phyloP scores from a whole-genome alignment of 2,888 invertebrate genomes.

The Balanococcus diminutus region DNA sequence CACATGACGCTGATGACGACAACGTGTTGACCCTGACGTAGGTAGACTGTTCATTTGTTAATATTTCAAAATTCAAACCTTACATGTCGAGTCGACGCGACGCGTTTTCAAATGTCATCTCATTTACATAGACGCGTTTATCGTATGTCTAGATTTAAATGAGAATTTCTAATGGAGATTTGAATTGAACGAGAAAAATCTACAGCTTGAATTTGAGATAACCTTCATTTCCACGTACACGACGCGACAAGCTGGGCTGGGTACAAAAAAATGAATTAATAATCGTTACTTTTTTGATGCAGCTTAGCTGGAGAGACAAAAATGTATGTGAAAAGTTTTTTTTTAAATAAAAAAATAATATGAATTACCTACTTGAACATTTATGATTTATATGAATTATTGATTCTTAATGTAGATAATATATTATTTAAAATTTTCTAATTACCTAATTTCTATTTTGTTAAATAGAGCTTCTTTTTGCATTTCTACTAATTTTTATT shows the following conservation, averaged over 20 bases:
- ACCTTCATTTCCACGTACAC: background rate
- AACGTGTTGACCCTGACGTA: slow-evolving; percentile 27
- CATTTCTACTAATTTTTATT: too few species aligned
- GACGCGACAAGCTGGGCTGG: background rate
- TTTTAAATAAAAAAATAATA: too few species aligned
- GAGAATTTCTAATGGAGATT: background rate
- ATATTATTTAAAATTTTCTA: too few species aligned
- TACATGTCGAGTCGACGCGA: background rate
- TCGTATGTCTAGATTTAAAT: background rate
- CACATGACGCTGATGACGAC: slow-evolving; percentile 15
- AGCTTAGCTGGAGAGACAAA: too few species aligned
- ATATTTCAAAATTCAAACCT: background rate
- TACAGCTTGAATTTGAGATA: background rate
- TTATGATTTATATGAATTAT: too few species aligned
- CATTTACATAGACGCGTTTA: slow-evolving; percentile 11
- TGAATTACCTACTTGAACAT: too few species aligned
- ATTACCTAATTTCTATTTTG: too few species aligned
- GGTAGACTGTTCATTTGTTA: slow-evolving; percentile 22
- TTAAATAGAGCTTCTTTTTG: too few species aligned
- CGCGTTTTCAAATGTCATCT: slow-evolving; percentile 17
- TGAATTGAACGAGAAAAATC: background rate
- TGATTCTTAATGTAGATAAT: too few species aligned
- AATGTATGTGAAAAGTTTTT: too few species aligned
- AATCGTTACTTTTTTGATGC: too few species aligned
- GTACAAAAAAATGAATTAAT: background rate